Evolutionary conservation across 2,797 vertebrate species (phyloP), one percentile per base, ranked within the genome.

Genomic region (Hydrolagus colliei): DNA sequence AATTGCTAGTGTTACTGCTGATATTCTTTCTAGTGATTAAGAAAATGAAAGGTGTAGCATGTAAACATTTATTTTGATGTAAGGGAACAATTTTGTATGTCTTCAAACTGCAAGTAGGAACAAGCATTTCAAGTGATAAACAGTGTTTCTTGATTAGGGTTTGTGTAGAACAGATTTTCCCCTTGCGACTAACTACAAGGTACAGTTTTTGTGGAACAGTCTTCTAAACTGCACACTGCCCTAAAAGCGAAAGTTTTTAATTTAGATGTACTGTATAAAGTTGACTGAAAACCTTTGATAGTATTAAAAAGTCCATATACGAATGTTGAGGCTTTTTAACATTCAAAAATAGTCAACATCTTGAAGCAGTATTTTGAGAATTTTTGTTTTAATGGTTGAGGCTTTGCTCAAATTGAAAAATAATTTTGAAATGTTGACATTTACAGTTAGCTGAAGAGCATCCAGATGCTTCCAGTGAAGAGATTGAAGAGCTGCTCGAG

Each of bases 401-500:
- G 13, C 11, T 71, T 32, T 35, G 9, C 41, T 68, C 14, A 35
- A 6, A 41, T 9, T 68, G 65, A 4, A 20, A 82, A 82, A 82
- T 82, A 65, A 84, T 41, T 82, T 27, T 84, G 65, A 52, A 52
- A n/a, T 59, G 52, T 52, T 72, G 87, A 0, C 65, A 32, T 86
- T 63, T 20, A 3, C 62, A 95, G 94, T 93, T 95, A 77, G 89
- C 93, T 79, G 91, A 91, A 18, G 94, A 95, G 91, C 94, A 95
- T 89, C 93, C 93, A 10, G 94, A 95, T 84, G 94, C 93, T 80
- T 93, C 94, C 1, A 89, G 88, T 32, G 94, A 94, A 88, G 94
- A 95, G 90, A 93, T 95, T 67, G 93, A 94, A 90, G 94, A 95
- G 14, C 87, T 94, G 89, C 94, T 95, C 0, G 93, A 92, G 62